Evolutionary conservation across 2,888 invertebrate genomes (phyloP), one percentile per base, ranked within the genome.

Genomic region (Megastigmus dorsalis): DNA sequence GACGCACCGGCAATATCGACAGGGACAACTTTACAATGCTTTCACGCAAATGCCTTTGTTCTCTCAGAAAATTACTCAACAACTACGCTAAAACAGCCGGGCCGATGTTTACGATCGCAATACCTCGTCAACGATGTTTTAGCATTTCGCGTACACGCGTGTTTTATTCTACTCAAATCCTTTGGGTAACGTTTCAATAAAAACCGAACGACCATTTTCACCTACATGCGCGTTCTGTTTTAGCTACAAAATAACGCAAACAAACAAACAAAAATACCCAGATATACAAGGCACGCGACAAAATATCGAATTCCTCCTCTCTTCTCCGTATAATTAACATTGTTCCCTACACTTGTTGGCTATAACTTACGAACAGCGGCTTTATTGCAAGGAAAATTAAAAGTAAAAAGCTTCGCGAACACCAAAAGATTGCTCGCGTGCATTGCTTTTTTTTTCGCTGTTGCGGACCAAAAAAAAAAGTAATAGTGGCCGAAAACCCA

Each of bases 81-180:
- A 67, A 68, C 52, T 43, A 18, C 43, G 63, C 36, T 68, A 71
- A 75, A 72, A 57, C 65, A 72, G 63, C 55, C 55, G 48, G n/a
- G 3, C 50, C 60, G 50, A 68, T 75, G 75, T 71, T 75, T 71
- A 76, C 73, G 76, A 76, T 73, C 55, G 69, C 65, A 66, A 73
- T 73, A 57, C 67, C 69, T 73, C 73, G 76, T 76, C 73, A 76
- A 70, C 73, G 73, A 73, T 76, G 73, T 73, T 76, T 76, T 73
- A 76, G 70, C 73, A 73, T 76, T 76, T 76, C 69, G 55, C 65
- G 48, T 66, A 76, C 67, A 71, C 13, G 55, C 55, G 57, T 36
- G 73, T 69, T 73, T 70, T 57, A 66, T 76, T 69, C 73, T 45
- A 43, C 66, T 54, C 63, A 76, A 72, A 71, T 69, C 76, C 66